Base-by-base conservation (phyloP, 1,140 invertebrate species). In the Heliconius eleuchia region DNA sequence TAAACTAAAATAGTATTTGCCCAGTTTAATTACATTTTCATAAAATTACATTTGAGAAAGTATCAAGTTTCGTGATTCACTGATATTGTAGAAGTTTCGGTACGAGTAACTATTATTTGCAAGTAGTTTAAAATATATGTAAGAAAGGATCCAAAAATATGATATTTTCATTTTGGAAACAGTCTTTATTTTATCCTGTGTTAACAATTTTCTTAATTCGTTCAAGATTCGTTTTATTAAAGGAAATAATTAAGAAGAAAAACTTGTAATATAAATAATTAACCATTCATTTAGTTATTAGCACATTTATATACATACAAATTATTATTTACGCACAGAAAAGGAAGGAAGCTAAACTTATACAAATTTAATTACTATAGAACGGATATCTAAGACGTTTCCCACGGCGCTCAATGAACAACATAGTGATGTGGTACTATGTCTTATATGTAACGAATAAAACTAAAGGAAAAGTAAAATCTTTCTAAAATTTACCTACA, bases 381-480 rank as follows among this genome's bases (percentile, higher is more conserved):
- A 66, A 66, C 60, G n/a, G 13, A 8, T 66, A 52, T 74, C 7
- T 55, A 70, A 52, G 23, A 75, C 11, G 23, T 75, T 80, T 80
- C 78, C n/a, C 78, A 72, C 74, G 74, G 23, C n/a, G 11, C 30
- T 66, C 60, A 66, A 27, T 66, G 23, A 30, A 27, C 55, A 57
- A 57, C 55, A 60, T 27, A 66, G 27, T 30, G 60, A 23, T 23
- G 55, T 23, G 55, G 19, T 16, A 46, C 50, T 52, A 18, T 23
- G 23, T 23, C 23, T 23, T 23, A 23, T 23, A 23, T 23, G 23
- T 23, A 23, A 23, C 23, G 23, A 23, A 23, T 23, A 23, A 23
- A 23, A 23, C 23, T 23, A 23, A 23, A 23, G 23, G 23, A 23
- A 23, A 23, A 23, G 23, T 23, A 23, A 42, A 13, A 13, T 46